Evolutionary conservation across 2,888 invertebrate species (phyloP), one percentile per base, ranked within the genome.

Genomic region (Seira ritae): DNA sequence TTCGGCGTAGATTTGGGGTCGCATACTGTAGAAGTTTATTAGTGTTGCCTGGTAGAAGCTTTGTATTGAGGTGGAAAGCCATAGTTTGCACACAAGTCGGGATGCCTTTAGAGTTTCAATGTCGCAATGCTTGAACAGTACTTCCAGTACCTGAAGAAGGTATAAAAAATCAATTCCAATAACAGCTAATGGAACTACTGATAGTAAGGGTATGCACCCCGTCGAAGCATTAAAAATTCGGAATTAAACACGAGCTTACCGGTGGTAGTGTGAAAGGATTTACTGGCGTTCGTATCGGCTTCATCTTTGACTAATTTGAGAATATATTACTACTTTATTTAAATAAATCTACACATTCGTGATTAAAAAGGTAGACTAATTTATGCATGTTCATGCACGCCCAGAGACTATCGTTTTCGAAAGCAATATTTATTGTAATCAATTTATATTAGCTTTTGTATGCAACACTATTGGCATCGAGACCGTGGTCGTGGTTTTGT

Each of bases 21-120:
- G 66, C 75, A 82, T 75, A 60, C 71, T 74, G 20, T 73, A 74
- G 55, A 82, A 76, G 72, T 85, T 82, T 19, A 85, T 42, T n/a
- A 62, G 62, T 1, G 85, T 79, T 12, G 66, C 79, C 60, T 12
- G 4, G 17, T 17, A 50, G 62, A 84, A 84, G 2, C 42, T 12
- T 1, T 8, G 2, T 6, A 55, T 15, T 12, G 79, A 73, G 6
- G 55, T 17, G 6, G 24, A 3, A 19, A 55, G 12, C 84, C 84
- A 84, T n/a, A 20, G 55, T 19, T 71, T 84, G 75, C 79, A 84
- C 0, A 84, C 84, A 17, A 46, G 55, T 1, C 84, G 74, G 12
- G 15, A 23, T 12, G 37, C 67, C 37, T 79, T 84, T 15, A 84
- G 55, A 3, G 84, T 71, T 19, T 79, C 75, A 22, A 71, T 62